Base-by-base conservation (phyloP, 1,140 invertebrate genomes). In the Teleopsis dalmanni region DNA sequence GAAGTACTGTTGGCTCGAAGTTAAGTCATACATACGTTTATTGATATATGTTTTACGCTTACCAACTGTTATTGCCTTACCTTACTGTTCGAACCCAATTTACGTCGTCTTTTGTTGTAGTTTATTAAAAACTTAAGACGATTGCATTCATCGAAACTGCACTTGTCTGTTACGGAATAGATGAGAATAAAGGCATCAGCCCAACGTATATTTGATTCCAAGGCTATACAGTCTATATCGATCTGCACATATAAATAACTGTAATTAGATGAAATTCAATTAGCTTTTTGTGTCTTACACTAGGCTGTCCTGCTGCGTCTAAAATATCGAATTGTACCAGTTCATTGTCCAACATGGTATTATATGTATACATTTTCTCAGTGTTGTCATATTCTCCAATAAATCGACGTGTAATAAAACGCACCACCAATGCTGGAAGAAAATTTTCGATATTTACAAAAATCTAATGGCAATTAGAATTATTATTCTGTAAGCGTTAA, bases 121-220 rank as follows among this genome's bases (percentile, higher is more conserved):
- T 84, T 84, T 51, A 88, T 88, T 35, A 88, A 75, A 58, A 85
- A 88, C 60, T 86, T 83, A 3, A 89, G 73, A 4, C 85, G 77
- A 60, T 85, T 85, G 59, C 84, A 88, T 60, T 89, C 85, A 61
- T 91, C 85, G 66, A 91, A 91, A 22, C 86, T 88, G 54, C 83
- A 83, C 53, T 86, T 85, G 62, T 90, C 86, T 4, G 85, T 87
- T 3, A 91, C 82, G 0, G 87, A 85, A 62, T 89, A 91, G 67
- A 91, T 85, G 2, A 91, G 73, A 29, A 91, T 80, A 61, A 91
- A 91, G 5, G 85, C 88, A 60, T 92, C 87, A 14, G 84, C 87
- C 79, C 87, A 90, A 27, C 84, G 74, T 26, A 90, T 85, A 57
- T 88, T 85, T 11, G 81, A 79, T 63, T 91, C 87, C 54, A 84